Evolutionary conservation across 2,797 vertebrate genomes (phyloP).

Genomic region (Pampus argenteus): DNA sequence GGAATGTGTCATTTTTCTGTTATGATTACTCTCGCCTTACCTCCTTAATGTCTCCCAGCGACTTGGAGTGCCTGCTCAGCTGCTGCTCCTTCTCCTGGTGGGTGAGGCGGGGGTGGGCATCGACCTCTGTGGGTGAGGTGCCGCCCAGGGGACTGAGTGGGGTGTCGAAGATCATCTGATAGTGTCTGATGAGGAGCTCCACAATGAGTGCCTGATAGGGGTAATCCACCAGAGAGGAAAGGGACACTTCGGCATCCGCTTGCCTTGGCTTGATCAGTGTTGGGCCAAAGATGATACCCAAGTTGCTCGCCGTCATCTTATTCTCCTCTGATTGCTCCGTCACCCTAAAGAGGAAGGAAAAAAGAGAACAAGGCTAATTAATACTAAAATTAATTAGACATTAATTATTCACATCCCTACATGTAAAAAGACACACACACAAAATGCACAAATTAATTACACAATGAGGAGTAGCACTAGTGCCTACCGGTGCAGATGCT

Average conservation of each 20-base stretch:
- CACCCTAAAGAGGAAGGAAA: conserved; percentile 82
- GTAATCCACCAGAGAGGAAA: conserved; percentile 96
- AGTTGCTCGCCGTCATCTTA: conserved; percentile 97
- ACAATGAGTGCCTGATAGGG: conserved; percentile 94
- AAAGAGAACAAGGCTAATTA: neutral
- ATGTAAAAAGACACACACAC: neutral
- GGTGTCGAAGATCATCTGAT: conserved; percentile 91
- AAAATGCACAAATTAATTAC: neutral
- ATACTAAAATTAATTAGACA: too few species aligned
- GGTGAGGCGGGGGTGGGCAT: conserved; percentile 51
- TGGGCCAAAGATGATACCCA: conserved; percentile 96
- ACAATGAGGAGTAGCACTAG: neutral
- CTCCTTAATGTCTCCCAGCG: conserved; percentile 90
- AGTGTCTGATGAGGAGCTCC: conserved; percentile 92
- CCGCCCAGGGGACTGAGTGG: conserved; percentile 76
- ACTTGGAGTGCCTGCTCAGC: conserved; percentile 87
- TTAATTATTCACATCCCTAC: neutral
- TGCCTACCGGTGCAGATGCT: conserved; percentile 91
- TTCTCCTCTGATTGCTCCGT: conserved; percentile 93
- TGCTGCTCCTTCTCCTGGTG: conserved; percentile 85
- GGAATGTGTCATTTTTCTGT: too few species aligned
- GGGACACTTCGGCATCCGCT: conserved; percentile 91
- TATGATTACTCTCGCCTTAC: conserved; percentile 78
- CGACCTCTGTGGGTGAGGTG: conserved; percentile 62
- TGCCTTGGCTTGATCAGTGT: conserved; percentile 93